Conservation (phyloP, 1,140 invertebrate species). For the Drosophila littoralis region DNA sequence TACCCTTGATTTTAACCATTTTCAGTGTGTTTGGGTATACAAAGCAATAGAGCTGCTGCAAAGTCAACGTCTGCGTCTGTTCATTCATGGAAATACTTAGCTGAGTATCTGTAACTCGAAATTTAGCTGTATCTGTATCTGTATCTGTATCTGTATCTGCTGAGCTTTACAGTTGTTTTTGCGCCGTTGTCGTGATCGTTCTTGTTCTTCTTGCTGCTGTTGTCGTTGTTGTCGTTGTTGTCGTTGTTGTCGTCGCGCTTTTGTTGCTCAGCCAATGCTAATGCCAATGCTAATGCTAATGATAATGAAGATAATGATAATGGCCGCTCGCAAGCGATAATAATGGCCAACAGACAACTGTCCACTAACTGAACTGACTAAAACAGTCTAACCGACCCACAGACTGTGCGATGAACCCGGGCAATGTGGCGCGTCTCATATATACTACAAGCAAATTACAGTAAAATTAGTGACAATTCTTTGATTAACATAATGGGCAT, state of each 20-base stretch:
- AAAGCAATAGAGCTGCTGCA: conserved; percentile 3
- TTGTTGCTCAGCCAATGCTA: conserved; percentile 18
- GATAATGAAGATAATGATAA: conserved; percentile 52
- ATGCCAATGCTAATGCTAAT: conserved; percentile 18
- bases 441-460: conserved; percentile 29
- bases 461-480: conserved; percentile 58
- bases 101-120: conserved; percentile 21
- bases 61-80: conserved; percentile 14
- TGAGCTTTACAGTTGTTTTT: conserved; percentile 44
- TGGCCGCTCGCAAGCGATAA: conserved; percentile 56
- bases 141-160: conserved; percentile 20
- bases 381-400: conserved; percentile 10
- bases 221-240: background rate
- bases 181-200: conserved; percentile 30
- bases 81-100: conserved; percentile 35
- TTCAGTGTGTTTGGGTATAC: background rate
- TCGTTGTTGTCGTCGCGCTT: conserved; percentile 1
- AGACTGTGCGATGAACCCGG: background rate
- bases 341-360: conserved; percentile 37
- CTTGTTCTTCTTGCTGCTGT: background rate
- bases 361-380: conserved; percentile 51
- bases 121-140: conserved; percentile 40
- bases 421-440: conserved; percentile 22
- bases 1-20: no score
- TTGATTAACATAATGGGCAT: conserved; percentile 26